These are phyloP conservation scores for Antigone vipio DNA, from an alignment of 2,113 vertebrate species.

Conservation along the genomic window DNA sequence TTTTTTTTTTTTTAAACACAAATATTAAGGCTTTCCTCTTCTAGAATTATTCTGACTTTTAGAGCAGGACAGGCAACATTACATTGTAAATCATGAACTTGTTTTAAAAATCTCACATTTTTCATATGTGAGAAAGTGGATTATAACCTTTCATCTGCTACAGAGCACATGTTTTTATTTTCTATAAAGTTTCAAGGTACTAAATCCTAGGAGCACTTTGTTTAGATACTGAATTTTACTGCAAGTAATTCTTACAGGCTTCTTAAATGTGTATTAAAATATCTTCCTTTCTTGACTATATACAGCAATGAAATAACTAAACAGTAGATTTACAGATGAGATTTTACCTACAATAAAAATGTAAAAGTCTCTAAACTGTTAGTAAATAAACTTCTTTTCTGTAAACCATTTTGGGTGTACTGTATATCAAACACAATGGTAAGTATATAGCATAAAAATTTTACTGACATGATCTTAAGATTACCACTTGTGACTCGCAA, in stretches of 20 bases:
- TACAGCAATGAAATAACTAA: not conserved
- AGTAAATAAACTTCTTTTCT: not conserved
- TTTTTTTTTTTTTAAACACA: not conserved
- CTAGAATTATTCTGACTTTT: not conserved
- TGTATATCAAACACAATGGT: not conserved
- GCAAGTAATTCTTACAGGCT: not conserved
- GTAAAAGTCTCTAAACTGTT: not conserved
- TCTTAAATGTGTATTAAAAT: not conserved
- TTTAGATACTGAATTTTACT: conserved; percentile 6
- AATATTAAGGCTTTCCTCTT: not conserved
- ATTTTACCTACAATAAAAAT: not conserved
- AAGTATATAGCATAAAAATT: not conserved
- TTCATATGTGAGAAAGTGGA: not conserved
- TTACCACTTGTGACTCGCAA: not conserved
- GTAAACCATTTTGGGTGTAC: not conserved
- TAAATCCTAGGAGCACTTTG: not conserved
- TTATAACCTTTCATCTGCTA: not conserved
- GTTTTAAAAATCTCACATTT: not conserved
- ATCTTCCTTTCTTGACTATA: not conserved
- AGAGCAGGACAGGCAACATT: not conserved
- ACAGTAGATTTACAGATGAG: not conserved
- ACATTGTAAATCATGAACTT: not conserved
- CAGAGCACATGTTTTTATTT: not conserved
- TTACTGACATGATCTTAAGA: not conserved
- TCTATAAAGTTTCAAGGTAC: not conserved